Evolutionary conservation across 2,888 invertebrate genomes (phyloP), one percentile per base, ranked within the genome.

Genomic region (Plemyria rubiginata): DNA sequence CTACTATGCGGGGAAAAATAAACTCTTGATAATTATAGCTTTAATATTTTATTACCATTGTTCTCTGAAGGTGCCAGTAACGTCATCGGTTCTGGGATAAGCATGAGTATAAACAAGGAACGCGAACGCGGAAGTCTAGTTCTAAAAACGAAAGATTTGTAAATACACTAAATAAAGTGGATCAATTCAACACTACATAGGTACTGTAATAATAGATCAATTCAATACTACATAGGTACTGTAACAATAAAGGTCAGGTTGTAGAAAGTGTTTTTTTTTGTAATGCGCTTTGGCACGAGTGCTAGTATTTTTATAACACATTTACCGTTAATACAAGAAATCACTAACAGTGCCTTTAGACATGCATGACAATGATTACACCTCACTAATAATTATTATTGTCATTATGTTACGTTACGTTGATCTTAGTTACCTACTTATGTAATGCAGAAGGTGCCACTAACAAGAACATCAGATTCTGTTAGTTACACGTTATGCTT

Each of bases 231-330:
- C 41, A 8, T 22, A n/a, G n/a, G n/a, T n/a, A 16, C 43, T 16
- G 28, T 57, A 50, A 50, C 5, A 16, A 43, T 32, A 41, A 56
- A 57, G 50, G 56, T 29, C 41, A 41, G 40, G 40, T 12, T 41
- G 4, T 43, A 59, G 51, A 50, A 59, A 43, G 38, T 62, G 51
- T 8, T 54, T 13, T 59, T 48, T 48, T 59, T 49, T 2, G 54
- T 29, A 60, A 59, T 53, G 45, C 52, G 58, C 52, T 38, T 6
- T 48, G 38, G 13, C 13, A 15, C 46, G 12, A 46, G 51, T 11
- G 13, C 28, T 36, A 7, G 50, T 54, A 16, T 45, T 12, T 50
- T 5, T 48, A 22, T 6, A n/a, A n/a, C 1, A 4, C n/a, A 45
- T 45, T 16, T 45, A 11, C 16, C 9, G 4, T 45, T 8, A 45